phyloP scores from a whole-genome alignment of 2,797 vertebrate species.

The Rhynchotus rufescens region DNA sequence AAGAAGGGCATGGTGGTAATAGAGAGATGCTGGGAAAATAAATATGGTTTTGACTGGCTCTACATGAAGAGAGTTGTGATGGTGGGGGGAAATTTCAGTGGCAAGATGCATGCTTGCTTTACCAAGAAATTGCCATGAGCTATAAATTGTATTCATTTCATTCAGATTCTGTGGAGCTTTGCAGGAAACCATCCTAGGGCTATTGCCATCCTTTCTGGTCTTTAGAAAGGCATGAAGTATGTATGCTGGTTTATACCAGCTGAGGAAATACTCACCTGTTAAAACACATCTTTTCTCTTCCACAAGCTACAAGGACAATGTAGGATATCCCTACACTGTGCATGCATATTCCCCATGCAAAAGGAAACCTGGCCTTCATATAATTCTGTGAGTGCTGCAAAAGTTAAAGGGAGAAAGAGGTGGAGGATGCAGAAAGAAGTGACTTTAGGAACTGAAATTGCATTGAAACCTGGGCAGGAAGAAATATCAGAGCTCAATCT shows the following conservation, averaged over 20 bases:
- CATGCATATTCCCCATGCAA: not conserved
- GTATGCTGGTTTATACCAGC: not conserved
- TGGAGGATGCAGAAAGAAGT: not conserved
- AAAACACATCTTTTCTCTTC: not conserved
- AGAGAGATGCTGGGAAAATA: conserved; percentile 27
- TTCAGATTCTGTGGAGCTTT: not conserved
- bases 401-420: not conserved
- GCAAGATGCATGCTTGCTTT: conserved; percentile 42
- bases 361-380: not conserved
- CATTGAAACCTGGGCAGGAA: not conserved
- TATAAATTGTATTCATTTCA: conserved; percentile 13
- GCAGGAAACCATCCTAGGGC: conserved; percentile 21
- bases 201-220: not conserved
- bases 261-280: not conserved
- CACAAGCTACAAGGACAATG: not conserved
- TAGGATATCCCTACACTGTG: not conserved
- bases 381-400: not conserved
- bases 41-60: conserved; percentile 10
- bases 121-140: conserved; percentile 17
- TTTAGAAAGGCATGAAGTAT: not conserved
- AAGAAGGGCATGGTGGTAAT: not conserved
- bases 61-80: not conserved
- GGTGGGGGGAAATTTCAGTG: not conserved
- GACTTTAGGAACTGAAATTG: not conserved
- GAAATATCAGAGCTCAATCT: not conserved